Evolutionary conservation across 2,797 vertebrate genomes (phyloP).

Genomic region (Botia kubotai): DNA sequence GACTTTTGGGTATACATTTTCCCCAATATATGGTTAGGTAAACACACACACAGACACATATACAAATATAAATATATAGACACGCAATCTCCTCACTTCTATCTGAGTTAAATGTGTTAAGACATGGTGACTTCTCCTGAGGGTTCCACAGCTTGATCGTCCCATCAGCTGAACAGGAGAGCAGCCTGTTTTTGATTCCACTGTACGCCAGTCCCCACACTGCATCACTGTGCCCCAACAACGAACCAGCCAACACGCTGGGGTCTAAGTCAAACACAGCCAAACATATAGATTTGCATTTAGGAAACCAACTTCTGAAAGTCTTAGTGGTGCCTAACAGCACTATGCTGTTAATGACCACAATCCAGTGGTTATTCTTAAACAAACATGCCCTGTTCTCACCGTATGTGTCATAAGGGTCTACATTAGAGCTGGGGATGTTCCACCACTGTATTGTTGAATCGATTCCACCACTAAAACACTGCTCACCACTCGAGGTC

Average conservation of each 20-base stretch:
- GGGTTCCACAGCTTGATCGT: constrained; percentile 97
- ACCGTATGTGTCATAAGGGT: constrained; percentile 98
- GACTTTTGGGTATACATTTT: too few relatives aligned
- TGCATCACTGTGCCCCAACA: constrained; percentile 91
- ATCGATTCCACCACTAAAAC: constrained; percentile 96
- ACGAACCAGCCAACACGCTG: constrained; percentile 91
- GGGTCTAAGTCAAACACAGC: constrained; percentile 80
- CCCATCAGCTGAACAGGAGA: constrained; percentile 97
- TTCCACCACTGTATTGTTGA: constrained; percentile 98
- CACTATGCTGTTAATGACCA: not conserved
- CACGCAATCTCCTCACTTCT: constrained; percentile 42
- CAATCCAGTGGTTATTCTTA: too few relatives aligned
- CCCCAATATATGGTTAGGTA: too few relatives aligned
- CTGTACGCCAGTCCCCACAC: constrained; percentile 97
- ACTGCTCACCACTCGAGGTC: constrained; percentile 93
- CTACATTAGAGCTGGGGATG: constrained; percentile 93
- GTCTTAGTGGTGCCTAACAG: not conserved
- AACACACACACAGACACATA: too few relatives aligned
- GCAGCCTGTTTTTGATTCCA: constrained; percentile 92
- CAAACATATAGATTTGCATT: not conserved
- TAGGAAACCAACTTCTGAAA: not conserved
- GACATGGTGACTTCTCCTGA: constrained; percentile 88
- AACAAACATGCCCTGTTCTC: constrained; percentile 49
- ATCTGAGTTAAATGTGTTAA: constrained; percentile 77
- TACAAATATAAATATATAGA: too few relatives aligned